Conservation (phyloP, 2,888 invertebrate genomes). For the Oligia latruncula region DNA sequence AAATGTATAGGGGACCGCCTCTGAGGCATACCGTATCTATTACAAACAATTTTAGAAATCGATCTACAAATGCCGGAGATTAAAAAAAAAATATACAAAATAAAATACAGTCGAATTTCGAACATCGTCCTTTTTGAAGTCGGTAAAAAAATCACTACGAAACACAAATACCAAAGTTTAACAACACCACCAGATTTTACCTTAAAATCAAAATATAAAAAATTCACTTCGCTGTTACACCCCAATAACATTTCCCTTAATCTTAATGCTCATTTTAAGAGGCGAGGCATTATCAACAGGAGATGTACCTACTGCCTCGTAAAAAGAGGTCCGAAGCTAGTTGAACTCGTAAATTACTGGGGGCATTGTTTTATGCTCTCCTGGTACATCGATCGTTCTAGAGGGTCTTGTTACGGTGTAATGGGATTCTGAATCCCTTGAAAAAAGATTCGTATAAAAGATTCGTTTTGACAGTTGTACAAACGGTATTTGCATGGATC, state of each 20-base stretch:
- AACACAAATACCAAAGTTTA: background rate
- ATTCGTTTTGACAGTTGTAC: conserved; percentile 9
- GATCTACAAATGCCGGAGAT: background rate
- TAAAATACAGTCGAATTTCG: background rate
- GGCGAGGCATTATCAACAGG: conserved; percentile 78
- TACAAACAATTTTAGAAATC: background rate
- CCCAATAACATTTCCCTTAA: conserved; percentile 77
- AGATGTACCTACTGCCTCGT: conserved; percentile 66
- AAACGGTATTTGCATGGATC: background rate
- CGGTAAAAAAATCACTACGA: background rate
- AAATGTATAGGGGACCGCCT: too few species aligned
- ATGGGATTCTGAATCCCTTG: conserved; percentile 75
- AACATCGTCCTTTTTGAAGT: background rate
- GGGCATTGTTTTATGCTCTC: conserved; percentile 85
- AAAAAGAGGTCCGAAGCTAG: conserved; percentile 74
- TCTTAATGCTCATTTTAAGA: conserved; percentile 81
- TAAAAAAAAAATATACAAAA: too few species aligned
- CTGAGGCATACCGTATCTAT: background rate
- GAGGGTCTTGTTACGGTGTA: conserved; percentile 78
- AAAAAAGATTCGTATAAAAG: conserved; percentile 54
- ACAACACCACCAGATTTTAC: conserved; percentile 12
- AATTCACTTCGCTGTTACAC: conserved; percentile 62
- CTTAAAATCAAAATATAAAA: conserved; percentile 63
- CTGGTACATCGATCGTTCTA: conserved; percentile 86
- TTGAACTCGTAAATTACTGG: conserved; percentile 81